Base-by-base conservation (phyloP, 1,140 invertebrate genomes). In the Aphelenchoides besseyi region DNA sequence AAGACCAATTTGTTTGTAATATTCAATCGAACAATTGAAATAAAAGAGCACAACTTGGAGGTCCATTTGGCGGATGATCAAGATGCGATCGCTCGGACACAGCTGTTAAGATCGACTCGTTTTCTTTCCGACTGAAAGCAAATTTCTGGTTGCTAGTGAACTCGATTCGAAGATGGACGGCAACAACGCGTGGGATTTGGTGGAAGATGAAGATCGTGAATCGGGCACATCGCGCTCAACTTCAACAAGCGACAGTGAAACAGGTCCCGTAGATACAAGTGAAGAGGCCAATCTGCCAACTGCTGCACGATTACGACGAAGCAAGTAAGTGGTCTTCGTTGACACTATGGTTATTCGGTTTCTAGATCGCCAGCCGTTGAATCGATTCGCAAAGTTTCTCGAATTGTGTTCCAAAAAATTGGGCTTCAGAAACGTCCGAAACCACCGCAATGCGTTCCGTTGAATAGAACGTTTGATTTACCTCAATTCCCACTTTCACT, bases 341-440 rank as follows among this genome's bases (percentile, higher is more conserved):
- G n/a, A n/a, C 2, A 36, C 2, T 3, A 5, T 28, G 18, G 28
- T 35, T 72, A 35, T 16, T 32, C n/a, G 9, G 61, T 54, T 32
- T 75, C 54, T 28, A 80, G 81, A 61, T 81, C 79, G 8, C 79
- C 79, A 0, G 79, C 81, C 12, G 52, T 83, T 1, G 79, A 81
- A 36, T 81, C 79, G 1, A 35, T 81, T 9, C 69, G 81, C 32
- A 72, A 76, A 62, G 70, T 82, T 30, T 72, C 74, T 23, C 59
- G 72, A 54, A 55, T 71, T n/a, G 28, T 81, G n/a, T 64, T 81
- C 5, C 61, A 80, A 36, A 74, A 73, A 36, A 68, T 80, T 28
- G 75, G 79, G 57, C 69, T 72, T 2, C 64, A 67, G 1, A 54
- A 57, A 29, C 75, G 71, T 36, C 72, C 80, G 41, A 78, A 66